Percentiles rank a stretch among this genome's conserved stretches.
Evolutionary conservation across 1,140 invertebrate species (phyloP).

Genomic region (Hestina assimilis): DNA sequence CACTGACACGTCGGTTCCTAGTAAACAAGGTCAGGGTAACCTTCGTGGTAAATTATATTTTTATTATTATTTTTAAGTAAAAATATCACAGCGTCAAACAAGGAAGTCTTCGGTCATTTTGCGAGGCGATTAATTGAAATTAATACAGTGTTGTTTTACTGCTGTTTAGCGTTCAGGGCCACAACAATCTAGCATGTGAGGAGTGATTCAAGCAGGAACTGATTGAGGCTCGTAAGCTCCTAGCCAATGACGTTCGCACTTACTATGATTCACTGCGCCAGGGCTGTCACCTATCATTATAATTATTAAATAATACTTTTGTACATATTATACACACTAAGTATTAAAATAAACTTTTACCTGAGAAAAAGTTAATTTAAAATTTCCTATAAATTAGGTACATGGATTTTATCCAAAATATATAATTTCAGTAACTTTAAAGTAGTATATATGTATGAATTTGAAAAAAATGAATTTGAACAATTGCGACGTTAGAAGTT

Average conservation of each 20-base stretch:
- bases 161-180: constrained; percentile 45
- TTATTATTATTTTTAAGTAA: constrained; percentile 68
- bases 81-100: constrained; percentile 64
- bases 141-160: constrained; percentile 48
- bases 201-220: constrained; percentile 37
- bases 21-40: constrained; percentile 70
- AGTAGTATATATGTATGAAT: too few species aligned
- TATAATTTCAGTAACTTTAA: too few species aligned
- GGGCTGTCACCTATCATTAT: too few species aligned
- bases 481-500: too few species aligned
- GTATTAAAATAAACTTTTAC: too few species aligned
- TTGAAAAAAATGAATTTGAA: too few species aligned
- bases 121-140: constrained; percentile 56
- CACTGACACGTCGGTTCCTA: constrained; percentile 63
- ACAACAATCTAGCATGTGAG: constrained; percentile 32
- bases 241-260: constrained; percentile 28
- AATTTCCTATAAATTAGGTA: too few species aligned
- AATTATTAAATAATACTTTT: too few species aligned
- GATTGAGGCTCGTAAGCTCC: constrained; percentile 23
- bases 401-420: too few species aligned
- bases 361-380: too few species aligned
- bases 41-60: constrained; percentile 63
- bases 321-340: too few species aligned
- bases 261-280: constrained; percentile 33
- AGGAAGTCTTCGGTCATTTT: constrained; percentile 61